Conservation (phyloP, 2,888 invertebrate genomes). For the Cremastinae sp. region DNA sequence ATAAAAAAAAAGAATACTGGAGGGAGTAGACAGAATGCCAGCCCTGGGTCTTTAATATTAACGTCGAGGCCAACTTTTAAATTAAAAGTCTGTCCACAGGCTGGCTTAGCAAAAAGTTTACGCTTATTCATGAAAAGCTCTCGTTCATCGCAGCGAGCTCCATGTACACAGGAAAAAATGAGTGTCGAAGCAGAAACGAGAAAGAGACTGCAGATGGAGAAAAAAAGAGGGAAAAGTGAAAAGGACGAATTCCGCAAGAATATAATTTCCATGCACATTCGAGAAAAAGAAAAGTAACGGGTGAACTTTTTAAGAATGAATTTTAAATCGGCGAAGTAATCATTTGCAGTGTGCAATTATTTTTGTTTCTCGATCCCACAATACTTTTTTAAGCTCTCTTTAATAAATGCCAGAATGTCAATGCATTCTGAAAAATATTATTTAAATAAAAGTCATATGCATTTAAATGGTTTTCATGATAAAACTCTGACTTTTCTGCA, state of each 20-base stretch:
- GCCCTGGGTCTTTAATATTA: conserved; percentile 54
- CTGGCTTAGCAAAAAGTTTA: conserved; percentile 52
- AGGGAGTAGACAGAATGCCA: conserved; percentile 23
- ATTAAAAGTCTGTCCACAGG: conserved; percentile 56
- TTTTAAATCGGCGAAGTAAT: conserved; percentile 16
- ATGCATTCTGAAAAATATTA: too few relatives aligned
- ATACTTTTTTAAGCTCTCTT: conserved; percentile 21
- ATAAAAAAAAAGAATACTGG: conserved; percentile 47
- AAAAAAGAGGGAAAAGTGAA: too few relatives aligned
- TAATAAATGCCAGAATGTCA: conserved; percentile 21
- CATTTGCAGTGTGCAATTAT: too few relatives aligned
- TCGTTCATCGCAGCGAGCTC: conserved; percentile 19
- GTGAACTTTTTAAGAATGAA: conserved; percentile 11
- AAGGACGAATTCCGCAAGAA: too few relatives aligned
- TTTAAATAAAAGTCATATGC: too few relatives aligned
- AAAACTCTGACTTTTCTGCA: too few relatives aligned
- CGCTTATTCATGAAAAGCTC: conserved; percentile 47
- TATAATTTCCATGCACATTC: not conserved
- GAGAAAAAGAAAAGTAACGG: conserved; percentile 16
- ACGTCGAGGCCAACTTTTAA: conserved; percentile 55
- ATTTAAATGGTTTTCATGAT: too few relatives aligned
- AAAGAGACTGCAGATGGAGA: conserved; percentile 33
- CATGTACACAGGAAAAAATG: conserved; percentile 30
- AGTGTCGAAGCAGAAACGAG: conserved; percentile 31
- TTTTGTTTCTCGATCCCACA: conserved; percentile 2